These are phyloP conservation scores for Procavia capensis DNA, from an alignment of 2,113 vertebrate species.

Conservation along the genomic window DNA sequence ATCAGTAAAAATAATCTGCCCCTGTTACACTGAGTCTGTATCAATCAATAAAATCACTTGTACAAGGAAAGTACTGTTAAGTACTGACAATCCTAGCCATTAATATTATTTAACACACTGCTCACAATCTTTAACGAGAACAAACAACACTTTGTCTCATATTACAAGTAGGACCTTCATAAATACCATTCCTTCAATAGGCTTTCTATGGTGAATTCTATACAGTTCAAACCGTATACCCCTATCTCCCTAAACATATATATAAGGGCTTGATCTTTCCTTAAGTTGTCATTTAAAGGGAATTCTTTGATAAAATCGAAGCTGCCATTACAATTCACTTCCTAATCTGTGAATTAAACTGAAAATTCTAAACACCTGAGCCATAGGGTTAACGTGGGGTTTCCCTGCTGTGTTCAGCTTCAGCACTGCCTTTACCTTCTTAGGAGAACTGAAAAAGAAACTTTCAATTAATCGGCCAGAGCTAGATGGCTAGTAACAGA, in stretches of 20 bases:
- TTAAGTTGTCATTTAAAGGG: conserved; percentile 42
- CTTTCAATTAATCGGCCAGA: background rate
- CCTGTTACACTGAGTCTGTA: conserved; percentile 90
- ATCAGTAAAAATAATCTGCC: conserved; percentile 96
- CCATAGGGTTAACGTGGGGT: background rate
- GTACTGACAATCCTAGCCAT: conserved; percentile 96
- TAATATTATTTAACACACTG: conserved; percentile 99
- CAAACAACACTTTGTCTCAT: conserved; percentile 91
- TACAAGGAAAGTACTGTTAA: conserved; percentile 93
- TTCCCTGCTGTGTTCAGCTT: background rate
- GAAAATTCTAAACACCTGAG: background rate
- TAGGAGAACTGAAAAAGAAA: background rate
- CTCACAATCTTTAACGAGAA: conserved; percentile 95
- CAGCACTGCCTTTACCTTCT: background rate
- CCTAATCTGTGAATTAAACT: conserved; percentile 36
- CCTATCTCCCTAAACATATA: background rate
- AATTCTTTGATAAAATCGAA: conserved; percentile 57
- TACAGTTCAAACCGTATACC: background rate
- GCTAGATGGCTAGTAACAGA: background rate
- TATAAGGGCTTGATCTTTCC: background rate
- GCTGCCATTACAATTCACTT: conserved; percentile 51
- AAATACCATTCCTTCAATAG: conserved; percentile 59
- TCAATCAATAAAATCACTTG: conserved; percentile 99
- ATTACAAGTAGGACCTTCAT: conserved; percentile 75
- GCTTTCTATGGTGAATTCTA: conserved; percentile 54